Conservation (phyloP, 2,888 invertebrate species). For the Oligia latruncula region DNA sequence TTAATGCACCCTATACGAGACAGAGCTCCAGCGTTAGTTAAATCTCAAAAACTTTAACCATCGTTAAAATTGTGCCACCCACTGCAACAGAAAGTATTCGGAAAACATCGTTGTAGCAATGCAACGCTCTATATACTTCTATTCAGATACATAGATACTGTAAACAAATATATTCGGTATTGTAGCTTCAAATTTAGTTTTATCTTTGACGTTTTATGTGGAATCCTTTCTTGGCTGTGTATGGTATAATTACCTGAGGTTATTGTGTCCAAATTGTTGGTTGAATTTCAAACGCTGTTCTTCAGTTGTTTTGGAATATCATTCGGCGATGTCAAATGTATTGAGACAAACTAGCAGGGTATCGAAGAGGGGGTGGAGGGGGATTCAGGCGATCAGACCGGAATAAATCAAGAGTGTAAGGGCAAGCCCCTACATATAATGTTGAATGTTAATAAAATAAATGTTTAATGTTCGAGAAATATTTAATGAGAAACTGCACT, state of each 20-base stretch:
- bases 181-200: constrained; percentile 28
- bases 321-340: background rate
- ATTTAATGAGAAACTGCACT: no score
- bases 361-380: no score
- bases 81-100: constrained; percentile 30
- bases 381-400: no score
- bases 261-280: background rate
- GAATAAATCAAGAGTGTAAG: no score
- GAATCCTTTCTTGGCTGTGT: constrained; percentile 35
- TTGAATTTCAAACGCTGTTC: constrained; percentile 8
- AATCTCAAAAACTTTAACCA: constrained; percentile 7
- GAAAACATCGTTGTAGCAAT: constrained; percentile 45
- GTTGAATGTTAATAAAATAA: no score
- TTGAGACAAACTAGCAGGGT: no score
- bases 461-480: no score
- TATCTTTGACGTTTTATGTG: constrained; percentile 37
- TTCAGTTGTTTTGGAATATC: background rate
- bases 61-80: constrained; percentile 37
- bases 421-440: no score
- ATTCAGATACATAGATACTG: background rate
- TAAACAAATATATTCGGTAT: constrained; percentile 13
- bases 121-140: constrained; percentile 24
- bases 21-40: no score
- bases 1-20: no score
- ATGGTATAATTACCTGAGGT: constrained; percentile 21